Evolutionary conservation across 2,888 invertebrate species (phyloP), one percentile per base, ranked within the genome.

Genomic region (Platynereis dumerilii): DNA sequence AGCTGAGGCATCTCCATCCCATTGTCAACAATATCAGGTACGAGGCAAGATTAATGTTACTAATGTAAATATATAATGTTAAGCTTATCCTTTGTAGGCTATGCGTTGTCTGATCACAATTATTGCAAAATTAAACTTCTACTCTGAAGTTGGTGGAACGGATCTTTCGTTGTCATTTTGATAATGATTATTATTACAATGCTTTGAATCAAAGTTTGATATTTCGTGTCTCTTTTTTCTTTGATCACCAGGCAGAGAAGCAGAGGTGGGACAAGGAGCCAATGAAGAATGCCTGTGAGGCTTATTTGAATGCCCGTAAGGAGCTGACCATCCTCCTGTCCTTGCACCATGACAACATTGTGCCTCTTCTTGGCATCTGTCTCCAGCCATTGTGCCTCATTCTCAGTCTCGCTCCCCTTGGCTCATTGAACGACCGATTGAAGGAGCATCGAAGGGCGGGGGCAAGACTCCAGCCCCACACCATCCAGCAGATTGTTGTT

Each of bases 251-350:
- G 61, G 58, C 54, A 2, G 73, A 74, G 56, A 67, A 66, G n/a
- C 29, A 55, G 39, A 60, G 65, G 22, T 97, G 97, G 96, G 92
- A 93, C 78, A 88, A 96, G 42, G 95, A 96, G 82, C 94, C 96
- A 0, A 84, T 92, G 29, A 92, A 96, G 78, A 93, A 92, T 69
- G 93, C 96, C 0, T 95, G 95, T 78, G 93, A 96, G 82, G 96
- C 98, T 0, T 98, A 99, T 86, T 94, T 94, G 82, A 96, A 94
- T 0, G 94, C 96, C 1, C 87, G 98, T 22, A 96, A 96, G 84
- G 98, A 99, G 85, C 86, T 98, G 63, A 91, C 92, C 75, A 94
- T 98, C 69, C 86, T 99, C 58, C 86, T 97, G 59, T 90, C 91
- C 7, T 87, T 98, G 60, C 88, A 91, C 60, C 98, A 99, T 86